A percentile compares a stretch with the other conserved stretches of the same genome.
Evolutionary conservation across 2,797 vertebrate species (phyloP).

Genomic region (Anguilla pacifica): DNA sequence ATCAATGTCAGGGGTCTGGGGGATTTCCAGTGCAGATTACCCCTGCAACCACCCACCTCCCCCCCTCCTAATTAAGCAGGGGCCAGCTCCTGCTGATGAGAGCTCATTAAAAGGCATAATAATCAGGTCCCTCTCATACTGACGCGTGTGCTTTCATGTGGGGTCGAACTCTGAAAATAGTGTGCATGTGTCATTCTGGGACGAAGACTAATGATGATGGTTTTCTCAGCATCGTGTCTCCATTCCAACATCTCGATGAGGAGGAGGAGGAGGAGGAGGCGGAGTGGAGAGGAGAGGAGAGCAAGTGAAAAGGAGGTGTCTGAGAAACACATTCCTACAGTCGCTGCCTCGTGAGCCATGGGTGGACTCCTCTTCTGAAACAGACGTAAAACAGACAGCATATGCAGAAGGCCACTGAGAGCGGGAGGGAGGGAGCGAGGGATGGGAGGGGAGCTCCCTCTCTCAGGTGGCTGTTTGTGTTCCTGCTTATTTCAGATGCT

Average conservation of each 20-base stretch:
- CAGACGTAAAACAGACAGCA: neutral
- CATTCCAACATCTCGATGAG: neutral
- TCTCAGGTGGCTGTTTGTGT: neutral
- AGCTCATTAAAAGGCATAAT: slow-evolving; percentile 5
- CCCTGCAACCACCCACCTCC: neutral
- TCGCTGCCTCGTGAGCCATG: neutral
- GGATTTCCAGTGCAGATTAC: neutral
- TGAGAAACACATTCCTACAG: neutral
- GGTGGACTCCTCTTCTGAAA: neutral
- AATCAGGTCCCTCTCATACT: neutral
- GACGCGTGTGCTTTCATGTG: neutral
- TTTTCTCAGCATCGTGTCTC: neutral
- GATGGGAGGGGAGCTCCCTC: neutral
- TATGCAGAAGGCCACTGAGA: neutral
- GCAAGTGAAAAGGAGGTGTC: neutral
- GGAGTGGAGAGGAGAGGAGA: neutral
- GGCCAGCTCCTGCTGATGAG: slow-evolving; percentile 2
- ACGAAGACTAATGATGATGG: neutral
- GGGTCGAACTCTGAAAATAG: neutral
- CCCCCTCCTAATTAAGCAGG: neutral
- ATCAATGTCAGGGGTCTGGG: neutral
- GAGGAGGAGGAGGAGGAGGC: neutral
- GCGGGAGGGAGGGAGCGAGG: neutral
- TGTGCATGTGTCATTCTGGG: neutral
- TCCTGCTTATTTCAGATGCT: neutral